Conservation (phyloP, 1,140 invertebrate genomes). For the Aphaenogaster rudis region DNA sequence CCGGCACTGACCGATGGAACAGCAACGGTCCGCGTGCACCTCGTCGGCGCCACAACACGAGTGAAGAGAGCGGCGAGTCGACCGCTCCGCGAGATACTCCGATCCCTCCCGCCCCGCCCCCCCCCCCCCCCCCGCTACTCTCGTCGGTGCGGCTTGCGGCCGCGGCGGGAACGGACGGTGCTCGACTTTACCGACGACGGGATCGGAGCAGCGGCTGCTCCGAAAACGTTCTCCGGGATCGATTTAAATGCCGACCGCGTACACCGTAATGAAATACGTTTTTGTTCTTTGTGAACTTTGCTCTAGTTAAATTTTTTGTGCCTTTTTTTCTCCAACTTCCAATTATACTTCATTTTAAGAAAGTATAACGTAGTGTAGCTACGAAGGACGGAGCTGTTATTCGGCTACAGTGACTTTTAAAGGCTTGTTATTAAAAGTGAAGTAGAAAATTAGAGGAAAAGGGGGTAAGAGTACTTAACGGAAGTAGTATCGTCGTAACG, state of each 20-base stretch:
- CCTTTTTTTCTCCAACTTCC: not conserved
- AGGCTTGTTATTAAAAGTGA: not conserved
- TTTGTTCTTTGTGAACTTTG: not conserved
- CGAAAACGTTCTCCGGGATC: not conserved
- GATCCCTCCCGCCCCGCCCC: not conserved
- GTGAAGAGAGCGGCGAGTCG: constrained; percentile 67
- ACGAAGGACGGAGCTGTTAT: not conserved
- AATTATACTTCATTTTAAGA: not conserved
- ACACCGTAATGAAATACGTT: not conserved
- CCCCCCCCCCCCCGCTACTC: not conserved
- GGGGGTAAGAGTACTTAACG: no score
- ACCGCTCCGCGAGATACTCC: constrained; percentile 8
- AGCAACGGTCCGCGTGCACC: constrained; percentile 65
- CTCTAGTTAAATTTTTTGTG: no score
- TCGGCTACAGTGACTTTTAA: not conserved
- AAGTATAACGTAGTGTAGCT: not conserved
- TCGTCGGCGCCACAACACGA: constrained; percentile 78
- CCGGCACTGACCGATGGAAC: constrained; percentile 74
- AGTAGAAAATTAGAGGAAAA: not conserved
- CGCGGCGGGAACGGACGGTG: not conserved
- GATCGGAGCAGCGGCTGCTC: not conserved
- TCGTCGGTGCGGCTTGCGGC: not conserved
- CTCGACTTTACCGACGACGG: constrained; percentile 56
- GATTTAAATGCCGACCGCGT: not conserved
- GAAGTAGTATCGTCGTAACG: no score